phyloP scores from a whole-genome alignment of 2,113 vertebrate species.

The Dipodomys spectabilis region DNA sequence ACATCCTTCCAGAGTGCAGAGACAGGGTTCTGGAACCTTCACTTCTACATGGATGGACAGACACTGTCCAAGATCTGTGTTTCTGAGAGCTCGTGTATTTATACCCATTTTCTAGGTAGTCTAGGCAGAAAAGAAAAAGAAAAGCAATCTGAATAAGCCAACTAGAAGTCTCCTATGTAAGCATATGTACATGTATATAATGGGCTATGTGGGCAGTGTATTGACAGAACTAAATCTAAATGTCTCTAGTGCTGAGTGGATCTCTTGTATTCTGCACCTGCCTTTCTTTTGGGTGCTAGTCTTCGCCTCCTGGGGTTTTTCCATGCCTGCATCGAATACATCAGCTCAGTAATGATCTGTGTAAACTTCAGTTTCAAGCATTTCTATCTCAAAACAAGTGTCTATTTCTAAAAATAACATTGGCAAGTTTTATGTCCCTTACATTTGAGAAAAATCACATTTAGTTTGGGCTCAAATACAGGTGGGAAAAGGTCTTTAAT shows the following conservation, averaged over 20 bases:
- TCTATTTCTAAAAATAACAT: neutral
- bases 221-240: neutral
- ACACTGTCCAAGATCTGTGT: neutral
- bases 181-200: neutral
- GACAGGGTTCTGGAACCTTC: neutral
- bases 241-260: neutral
- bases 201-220: neutral
- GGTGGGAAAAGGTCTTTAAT: neutral
- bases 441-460: neutral
- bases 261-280: too few species aligned
- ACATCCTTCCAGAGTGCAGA: neutral
- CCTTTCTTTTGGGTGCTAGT: neutral
- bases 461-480: neutral
- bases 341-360: neutral
- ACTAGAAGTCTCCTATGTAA: neutral
- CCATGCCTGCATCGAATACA: neutral
- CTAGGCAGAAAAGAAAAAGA: neutral
- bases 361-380: neutral
- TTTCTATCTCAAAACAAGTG: neutral
- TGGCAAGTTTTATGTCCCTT: neutral
- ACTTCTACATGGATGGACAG: neutral
- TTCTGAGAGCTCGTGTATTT: neutral
- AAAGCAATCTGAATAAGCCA: neutral
- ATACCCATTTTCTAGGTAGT: neutral
- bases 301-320: neutral